Conservation (phyloP, 2,888 invertebrate species). For the Podabrus alpinus region DNA sequence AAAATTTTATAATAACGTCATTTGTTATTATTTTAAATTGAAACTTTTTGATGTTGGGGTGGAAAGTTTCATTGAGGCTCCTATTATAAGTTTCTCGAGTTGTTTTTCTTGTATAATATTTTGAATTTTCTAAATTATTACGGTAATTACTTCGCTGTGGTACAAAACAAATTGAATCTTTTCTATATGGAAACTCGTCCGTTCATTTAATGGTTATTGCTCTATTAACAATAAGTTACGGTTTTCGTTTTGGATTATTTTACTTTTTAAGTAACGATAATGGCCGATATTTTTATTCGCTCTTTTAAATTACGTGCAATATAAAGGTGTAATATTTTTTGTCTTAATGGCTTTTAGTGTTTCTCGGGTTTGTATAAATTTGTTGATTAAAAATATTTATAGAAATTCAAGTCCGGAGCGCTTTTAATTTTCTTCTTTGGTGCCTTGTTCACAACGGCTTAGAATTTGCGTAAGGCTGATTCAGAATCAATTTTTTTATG, state of each 20-base stretch:
- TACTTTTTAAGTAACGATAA: not conserved
- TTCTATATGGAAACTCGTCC: not conserved
- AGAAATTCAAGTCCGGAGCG: not conserved
- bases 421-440: not conserved
- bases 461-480: too few species aligned
- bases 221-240: not conserved
- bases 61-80: not conserved
- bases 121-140: not conserved
- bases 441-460: too few species aligned
- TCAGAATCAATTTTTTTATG: too few species aligned
- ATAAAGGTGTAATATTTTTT: not conserved
- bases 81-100: not conserved
- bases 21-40: not conserved
- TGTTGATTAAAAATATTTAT: not conserved
- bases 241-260: not conserved
- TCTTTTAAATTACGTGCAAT: not conserved
- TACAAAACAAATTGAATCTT: not conserved
- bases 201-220: not conserved
- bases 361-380: not conserved
- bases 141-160: not conserved
- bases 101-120: not conserved
- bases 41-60: not conserved
- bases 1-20: not conserved
- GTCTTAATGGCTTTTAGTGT: not conserved
- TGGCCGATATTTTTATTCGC: not conserved